Evolutionary conservation across 23 tunicate species (phyloP).

Genomic region (Styela plicata): DNA sequence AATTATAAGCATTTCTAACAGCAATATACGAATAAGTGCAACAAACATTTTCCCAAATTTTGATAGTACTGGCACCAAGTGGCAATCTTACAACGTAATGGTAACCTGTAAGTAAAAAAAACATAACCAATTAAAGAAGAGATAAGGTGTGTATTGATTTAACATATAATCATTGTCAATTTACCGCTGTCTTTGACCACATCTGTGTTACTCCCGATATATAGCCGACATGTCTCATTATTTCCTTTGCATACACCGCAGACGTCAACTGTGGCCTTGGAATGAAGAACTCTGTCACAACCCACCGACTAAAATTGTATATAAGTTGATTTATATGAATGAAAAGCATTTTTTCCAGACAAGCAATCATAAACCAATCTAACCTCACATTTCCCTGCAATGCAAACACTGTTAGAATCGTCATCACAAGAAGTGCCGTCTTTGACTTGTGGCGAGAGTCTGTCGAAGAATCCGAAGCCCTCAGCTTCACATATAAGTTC

Average conservation of each 20-base stretch:
- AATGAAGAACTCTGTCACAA: constrained; percentile 65
- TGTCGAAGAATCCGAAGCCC: constrained; percentile 82
- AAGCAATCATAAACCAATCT: not conserved
- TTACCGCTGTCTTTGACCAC: constrained; percentile 29
- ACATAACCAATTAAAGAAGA: not conserved
- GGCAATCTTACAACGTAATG: constrained; percentile 72
- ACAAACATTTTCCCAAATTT: constrained; percentile 52
- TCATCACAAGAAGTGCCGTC: constrained; percentile 87
- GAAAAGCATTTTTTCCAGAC: not conserved
- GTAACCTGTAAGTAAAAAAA: constrained; percentile 47
- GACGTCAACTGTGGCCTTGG: constrained; percentile 70
- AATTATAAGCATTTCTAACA: constrained; percentile 28
- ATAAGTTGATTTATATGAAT: not conserved
- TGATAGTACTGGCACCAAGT: constrained; percentile 57
- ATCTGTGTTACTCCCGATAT: constrained; percentile 39
- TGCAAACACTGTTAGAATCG: constrained; percentile 54
- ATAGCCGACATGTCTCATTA: constrained; percentile 71
- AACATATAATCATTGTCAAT: too few species aligned
- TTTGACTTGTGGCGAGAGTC: constrained; percentile 59
- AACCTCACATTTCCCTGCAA: constrained; percentile 92
- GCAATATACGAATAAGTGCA: constrained; percentile 85
- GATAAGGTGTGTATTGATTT: not conserved
- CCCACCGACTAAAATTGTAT: constrained; percentile 61
- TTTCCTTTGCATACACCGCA: constrained; percentile 94
- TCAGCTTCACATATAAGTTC: constrained; percentile 91